phyloP scores from a whole-genome alignment of 2,888 invertebrate species.

The Choreutis nemorana region DNA sequence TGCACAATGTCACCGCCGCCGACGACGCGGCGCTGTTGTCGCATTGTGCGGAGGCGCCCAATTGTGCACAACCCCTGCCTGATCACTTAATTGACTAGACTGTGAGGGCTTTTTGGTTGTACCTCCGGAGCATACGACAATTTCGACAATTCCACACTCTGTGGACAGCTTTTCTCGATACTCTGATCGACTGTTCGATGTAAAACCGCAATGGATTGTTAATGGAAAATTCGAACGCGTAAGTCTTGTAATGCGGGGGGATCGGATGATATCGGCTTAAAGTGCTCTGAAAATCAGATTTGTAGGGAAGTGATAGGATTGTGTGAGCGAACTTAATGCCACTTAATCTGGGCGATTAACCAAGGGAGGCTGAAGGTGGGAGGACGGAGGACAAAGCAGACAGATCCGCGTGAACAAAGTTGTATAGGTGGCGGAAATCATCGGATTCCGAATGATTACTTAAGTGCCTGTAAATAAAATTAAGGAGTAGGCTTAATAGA shows the following conservation, averaged over 20 bases:
- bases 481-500: no score
- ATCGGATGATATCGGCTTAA: conserved; percentile 41
- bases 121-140: no score
- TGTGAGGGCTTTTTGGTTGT: conserved; percentile 42
- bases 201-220: conserved; percentile 10
- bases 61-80: conserved; percentile 60
- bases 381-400: conserved; percentile 21
- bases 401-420: conserved; percentile 19
- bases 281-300: conserved; percentile 59
- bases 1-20: conserved; percentile 24
- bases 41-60: conserved; percentile 60
- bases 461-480: conserved; percentile 12
- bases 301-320: conserved; percentile 53
- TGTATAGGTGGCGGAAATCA: conserved; percentile 19
- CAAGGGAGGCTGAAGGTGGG: conserved; percentile 25
- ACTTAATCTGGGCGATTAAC: conserved; percentile 47
- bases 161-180: no score
- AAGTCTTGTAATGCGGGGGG: no score
- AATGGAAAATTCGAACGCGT: conserved; percentile 5
- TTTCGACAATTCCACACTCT: no score
- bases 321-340: conserved; percentile 44
- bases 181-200: no score
- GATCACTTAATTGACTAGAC: conserved; percentile 63
- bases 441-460: conserved; percentile 21
- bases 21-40: conserved; percentile 31